phyloP scores from a whole-genome alignment of 2,113 vertebrate genomes.

The Ceyx cyanopectus region DNA sequence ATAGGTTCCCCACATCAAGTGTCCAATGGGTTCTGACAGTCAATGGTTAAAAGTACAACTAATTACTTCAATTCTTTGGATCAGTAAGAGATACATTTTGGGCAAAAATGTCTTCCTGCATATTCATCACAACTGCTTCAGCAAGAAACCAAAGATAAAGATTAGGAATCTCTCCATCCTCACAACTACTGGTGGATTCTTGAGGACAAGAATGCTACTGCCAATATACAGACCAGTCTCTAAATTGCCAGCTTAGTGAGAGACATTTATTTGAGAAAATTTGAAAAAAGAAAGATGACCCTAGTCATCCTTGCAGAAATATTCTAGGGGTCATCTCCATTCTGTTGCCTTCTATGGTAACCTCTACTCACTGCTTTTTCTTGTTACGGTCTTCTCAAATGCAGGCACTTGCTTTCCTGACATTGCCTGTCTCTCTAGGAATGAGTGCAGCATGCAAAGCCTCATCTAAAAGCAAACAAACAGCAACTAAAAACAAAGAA shows the following conservation, averaged over 20 bases:
- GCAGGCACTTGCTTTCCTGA: neutral
- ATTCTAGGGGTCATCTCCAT: neutral
- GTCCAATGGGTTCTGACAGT: neutral
- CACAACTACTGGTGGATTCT: neutral
- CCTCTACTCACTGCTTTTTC: neutral
- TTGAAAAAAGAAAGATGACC: neutral
- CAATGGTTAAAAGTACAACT: neutral
- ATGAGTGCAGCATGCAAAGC: neutral
- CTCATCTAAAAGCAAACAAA: neutral
- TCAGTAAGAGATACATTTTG: neutral
- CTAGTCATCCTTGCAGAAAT: neutral
- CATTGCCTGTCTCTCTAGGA: neutral
- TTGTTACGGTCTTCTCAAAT: neutral
- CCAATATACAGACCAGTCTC: neutral
- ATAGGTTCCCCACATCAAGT: neutral
- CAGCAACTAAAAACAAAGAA: neutral
- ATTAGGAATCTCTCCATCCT: accelerated
- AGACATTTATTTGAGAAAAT: neutral
- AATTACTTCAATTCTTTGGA: neutral
- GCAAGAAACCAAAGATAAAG: neutral
- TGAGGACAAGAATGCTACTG: neutral
- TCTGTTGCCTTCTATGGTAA: neutral
- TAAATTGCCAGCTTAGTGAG: neutral
- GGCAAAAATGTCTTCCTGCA: neutral
- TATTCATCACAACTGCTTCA: neutral